A percentile compares a stretch with the other conserved stretches of the same genome.
These are phyloP conservation scores for Squalus acanthias DNA, from an alignment of 2,797 vertebrate species.

Conservation along the genomic window DNA sequence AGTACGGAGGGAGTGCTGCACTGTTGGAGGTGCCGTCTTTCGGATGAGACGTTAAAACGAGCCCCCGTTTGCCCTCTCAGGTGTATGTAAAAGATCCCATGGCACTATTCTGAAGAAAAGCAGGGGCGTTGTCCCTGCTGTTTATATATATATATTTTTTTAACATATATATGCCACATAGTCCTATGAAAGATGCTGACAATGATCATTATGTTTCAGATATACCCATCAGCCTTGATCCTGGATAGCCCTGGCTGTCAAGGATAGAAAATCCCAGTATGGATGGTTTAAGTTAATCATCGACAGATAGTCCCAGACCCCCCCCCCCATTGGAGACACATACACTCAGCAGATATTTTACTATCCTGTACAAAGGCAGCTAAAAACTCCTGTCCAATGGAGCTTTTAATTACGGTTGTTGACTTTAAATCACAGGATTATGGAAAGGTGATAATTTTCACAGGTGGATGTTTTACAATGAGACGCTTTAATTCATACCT, in stretches of 20 bases:
- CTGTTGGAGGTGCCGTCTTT: neutral
- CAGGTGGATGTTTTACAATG: conserved; percentile 21
- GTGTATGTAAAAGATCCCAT: neutral
- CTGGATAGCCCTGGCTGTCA: neutral
- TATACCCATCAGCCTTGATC: neutral
- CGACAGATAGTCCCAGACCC: neutral
- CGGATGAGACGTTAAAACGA: neutral
- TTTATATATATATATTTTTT: too few species aligned
- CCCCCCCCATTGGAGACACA: neutral
- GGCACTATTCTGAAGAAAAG: neutral
- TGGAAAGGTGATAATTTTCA: conserved; percentile 37
- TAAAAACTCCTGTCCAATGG: neutral
- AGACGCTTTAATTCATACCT: conserved; percentile 31
- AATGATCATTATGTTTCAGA: neutral
- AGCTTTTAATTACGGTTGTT: conserved; percentile 35
- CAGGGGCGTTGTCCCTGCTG: neutral
- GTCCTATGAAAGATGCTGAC: neutral
- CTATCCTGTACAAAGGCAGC: neutral
- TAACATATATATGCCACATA: too few species aligned
- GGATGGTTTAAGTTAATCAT: neutral
- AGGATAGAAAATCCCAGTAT: neutral
- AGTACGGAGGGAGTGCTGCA: neutral
- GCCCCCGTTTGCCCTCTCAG: neutral
- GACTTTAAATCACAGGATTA: conserved; percentile 23
- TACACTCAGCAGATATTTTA: neutral